phyloP scores from a whole-genome alignment of 2,113 vertebrate genomes.

The Turnix velox region DNA sequence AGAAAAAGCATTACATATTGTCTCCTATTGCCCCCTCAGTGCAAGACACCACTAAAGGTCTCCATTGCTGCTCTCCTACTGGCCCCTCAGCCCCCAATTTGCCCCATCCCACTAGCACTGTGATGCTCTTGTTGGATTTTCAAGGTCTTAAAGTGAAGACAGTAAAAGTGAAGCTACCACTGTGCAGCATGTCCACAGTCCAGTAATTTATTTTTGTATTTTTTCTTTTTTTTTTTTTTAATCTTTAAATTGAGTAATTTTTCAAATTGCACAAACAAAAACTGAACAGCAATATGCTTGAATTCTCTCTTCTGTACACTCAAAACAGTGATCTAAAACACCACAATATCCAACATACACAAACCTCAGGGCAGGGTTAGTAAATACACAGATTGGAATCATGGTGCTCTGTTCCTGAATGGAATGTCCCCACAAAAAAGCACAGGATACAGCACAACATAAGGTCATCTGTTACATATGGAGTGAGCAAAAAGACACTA shows the following conservation, averaged over 20 bases:
- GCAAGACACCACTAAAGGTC: constrained; percentile 13
- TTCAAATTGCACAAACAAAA: constrained; percentile 86
- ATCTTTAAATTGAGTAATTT: constrained; percentile 81
- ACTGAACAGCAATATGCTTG: constrained; percentile 81
- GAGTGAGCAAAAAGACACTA: constrained; percentile 86
- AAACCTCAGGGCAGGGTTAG: constrained; percentile 88
- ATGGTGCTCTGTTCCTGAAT: constrained; percentile 84
- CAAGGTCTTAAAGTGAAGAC: constrained; percentile 49
- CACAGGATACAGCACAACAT: constrained; percentile 88
- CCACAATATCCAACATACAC: constrained; percentile 98
- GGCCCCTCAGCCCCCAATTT: background rate
- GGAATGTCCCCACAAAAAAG: constrained; percentile 91
- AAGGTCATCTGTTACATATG: constrained; percentile 83
- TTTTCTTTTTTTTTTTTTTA: too few relatives aligned
- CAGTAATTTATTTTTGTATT: constrained; percentile 86
- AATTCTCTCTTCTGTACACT: constrained; percentile 91
- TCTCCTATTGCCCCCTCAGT: constrained; percentile 19
- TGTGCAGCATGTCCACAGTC: constrained; percentile 83
- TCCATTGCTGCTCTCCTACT: background rate
- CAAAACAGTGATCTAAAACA: constrained; percentile 92
- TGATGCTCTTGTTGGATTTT: constrained; percentile 11
- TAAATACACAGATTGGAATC: constrained; percentile 85
- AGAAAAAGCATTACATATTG: background rate
- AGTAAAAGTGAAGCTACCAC: constrained; percentile 74
- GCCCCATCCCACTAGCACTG: background rate